These are phyloP conservation scores for Alloscopus bannaensis DNA, from an alignment of 2,888 invertebrate species.

Conservation along the genomic window DNA sequence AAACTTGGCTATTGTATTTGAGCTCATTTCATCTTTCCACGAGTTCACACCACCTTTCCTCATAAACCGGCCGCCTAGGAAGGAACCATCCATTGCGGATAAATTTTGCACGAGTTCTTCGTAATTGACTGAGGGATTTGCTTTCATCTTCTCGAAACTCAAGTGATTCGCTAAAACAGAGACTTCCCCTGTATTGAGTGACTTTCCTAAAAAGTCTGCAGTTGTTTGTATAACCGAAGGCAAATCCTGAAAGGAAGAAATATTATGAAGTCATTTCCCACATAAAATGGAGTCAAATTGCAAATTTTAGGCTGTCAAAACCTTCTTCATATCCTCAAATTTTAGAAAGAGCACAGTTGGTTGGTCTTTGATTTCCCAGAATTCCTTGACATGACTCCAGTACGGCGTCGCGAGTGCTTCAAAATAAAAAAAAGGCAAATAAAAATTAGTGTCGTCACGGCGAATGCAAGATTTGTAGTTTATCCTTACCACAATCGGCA, in stretches of 20 bases:
- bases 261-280: slow-evolving; percentile 13
- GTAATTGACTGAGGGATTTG: slow-evolving; percentile 86
- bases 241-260: slow-evolving; percentile 79
- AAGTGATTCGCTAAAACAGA: slow-evolving; percentile 83
- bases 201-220: slow-evolving; percentile 83
- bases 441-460: background rate
- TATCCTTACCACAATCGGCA: slow-evolving; percentile 75
- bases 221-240: slow-evolving; percentile 81
- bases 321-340: slow-evolving; percentile 87
- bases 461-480: background rate
- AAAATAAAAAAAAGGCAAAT: background rate
- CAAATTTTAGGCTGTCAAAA: too few relatives aligned
- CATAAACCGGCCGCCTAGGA: background rate
- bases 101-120: slow-evolving; percentile 74
- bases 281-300: too few relatives aligned
- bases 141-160: slow-evolving; percentile 87
- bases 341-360: slow-evolving; percentile 85
- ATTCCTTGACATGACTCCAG: slow-evolving; percentile 74
- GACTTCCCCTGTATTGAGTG: slow-evolving; percentile 82
- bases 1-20: background rate
- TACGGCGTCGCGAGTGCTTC: slow-evolving; percentile 49
- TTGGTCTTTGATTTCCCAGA: slow-evolving; percentile 83
- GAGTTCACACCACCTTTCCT: background rate
- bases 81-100: slow-evolving; percentile 11
- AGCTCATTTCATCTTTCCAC: slow-evolving; percentile 1